Evolutionary conservation across 1,140 invertebrate genomes (phyloP).

Genomic region (Drosophila sucinea): DNA sequence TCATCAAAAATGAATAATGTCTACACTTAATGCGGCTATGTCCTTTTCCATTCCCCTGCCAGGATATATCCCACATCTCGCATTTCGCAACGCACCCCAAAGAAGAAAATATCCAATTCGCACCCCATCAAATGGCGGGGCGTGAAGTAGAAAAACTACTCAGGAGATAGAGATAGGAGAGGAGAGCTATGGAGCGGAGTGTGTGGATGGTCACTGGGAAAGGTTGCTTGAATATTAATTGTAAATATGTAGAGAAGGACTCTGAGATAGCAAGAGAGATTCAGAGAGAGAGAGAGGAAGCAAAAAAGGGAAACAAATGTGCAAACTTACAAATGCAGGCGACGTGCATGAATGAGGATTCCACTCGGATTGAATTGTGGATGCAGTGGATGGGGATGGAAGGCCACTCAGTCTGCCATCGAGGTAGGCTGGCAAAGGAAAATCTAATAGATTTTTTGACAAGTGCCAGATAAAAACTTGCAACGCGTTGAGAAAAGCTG

Average conservation of each 20-base stretch:
- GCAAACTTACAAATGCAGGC: constrained; percentile 79
- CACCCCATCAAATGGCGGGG: constrained; percentile 77
- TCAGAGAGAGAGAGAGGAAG: not conserved
- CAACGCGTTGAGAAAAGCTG: constrained; percentile 47
- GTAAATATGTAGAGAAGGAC: constrained; percentile 61
- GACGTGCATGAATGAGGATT: constrained; percentile 56
- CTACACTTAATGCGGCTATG: constrained; percentile 78
- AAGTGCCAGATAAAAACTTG: constrained; percentile 55
- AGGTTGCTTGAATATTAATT: constrained; percentile 81
- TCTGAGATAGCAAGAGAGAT: constrained; percentile 3
- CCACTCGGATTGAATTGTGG: constrained; percentile 20
- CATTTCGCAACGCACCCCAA: constrained; percentile 60
- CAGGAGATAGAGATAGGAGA: constrained; percentile 29
- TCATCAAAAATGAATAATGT: constrained; percentile 82
- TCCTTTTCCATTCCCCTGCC: constrained; percentile 20
- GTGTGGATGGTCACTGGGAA: constrained; percentile 35
- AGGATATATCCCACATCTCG: constrained; percentile 41
- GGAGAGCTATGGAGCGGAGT: not conserved
- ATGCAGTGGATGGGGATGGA: constrained; percentile 36
- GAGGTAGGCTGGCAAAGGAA: constrained; percentile 5
- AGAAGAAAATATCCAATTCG: constrained; percentile 64
- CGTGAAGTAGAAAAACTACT: constrained; percentile 61
- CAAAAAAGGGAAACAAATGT: constrained; percentile 70
- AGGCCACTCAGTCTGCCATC: not conserved
- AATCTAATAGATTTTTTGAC: constrained; percentile 68